These are phyloP conservation scores for Leptobrachium leishanense DNA, from an alignment of 2,113 vertebrate genomes.

Conservation along the genomic window DNA sequence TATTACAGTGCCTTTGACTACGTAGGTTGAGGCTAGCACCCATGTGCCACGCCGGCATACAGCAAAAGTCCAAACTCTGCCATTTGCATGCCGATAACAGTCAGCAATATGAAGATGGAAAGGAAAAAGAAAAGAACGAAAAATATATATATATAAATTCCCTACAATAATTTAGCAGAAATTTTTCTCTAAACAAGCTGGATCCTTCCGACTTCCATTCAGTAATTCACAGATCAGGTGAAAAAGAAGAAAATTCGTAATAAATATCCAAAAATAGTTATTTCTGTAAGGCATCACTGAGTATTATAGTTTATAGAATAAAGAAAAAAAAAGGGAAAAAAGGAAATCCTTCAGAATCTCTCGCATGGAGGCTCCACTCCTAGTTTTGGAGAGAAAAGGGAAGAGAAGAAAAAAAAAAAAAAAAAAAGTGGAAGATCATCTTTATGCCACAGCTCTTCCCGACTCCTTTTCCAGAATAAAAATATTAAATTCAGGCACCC, in stretches of 20 bases:
- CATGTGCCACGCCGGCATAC: constrained; percentile 26
- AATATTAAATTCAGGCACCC: constrained; percentile 36
- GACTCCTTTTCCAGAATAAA: constrained; percentile 14
- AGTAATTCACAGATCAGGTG: constrained; percentile 64
- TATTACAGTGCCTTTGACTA: constrained; percentile 77
- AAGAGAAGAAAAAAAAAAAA: neutral
- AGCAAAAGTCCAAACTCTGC: constrained; percentile 53
- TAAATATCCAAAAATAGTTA: constrained; percentile 65
- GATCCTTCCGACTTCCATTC: constrained; percentile 57
- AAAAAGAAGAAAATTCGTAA: constrained; percentile 58
- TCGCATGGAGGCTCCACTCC: constrained; percentile 32
- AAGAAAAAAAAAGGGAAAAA: constrained; percentile 53
- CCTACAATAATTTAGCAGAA: constrained; percentile 60
- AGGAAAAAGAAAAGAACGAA: no score
- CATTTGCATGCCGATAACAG: constrained; percentile 69
- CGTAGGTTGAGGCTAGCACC: constrained; percentile 60
- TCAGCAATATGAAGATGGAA: constrained; percentile 58
- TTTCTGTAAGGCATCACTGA: constrained; percentile 70
- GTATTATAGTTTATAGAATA: constrained; percentile 64
- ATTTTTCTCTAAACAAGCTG: constrained; percentile 56
- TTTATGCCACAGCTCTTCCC: neutral
- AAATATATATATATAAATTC: neutral
- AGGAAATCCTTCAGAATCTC: constrained; percentile 51
- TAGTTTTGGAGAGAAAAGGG: neutral
- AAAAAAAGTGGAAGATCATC: no score